Evolutionary conservation across 2,113 vertebrate genomes (phyloP), one percentile per base, ranked within the genome.

Genomic region (Camarhynchus parvulus): DNA sequence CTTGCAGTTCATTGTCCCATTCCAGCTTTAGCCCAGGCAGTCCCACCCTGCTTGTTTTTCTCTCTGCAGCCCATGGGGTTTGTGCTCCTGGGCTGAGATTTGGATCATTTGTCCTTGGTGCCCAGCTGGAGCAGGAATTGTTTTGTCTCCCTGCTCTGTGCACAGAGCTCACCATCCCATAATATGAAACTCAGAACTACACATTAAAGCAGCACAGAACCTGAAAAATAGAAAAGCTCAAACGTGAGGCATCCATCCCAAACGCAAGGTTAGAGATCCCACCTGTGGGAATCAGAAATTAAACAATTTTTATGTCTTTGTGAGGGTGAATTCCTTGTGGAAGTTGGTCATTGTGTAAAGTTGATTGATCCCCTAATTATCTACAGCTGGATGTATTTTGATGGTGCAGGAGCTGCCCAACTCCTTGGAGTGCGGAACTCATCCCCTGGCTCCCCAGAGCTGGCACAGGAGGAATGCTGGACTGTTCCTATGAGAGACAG

Each of bases 111-210:
- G 53, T 33, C 53, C 53, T 56, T 33, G 53, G 53, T 33, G 28
- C 53, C 53, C 53, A 56, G 53, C 53, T 56, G 53, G 53, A 56
- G 53, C 31, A 56, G 53, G 53, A 50, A 50, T 50, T 50, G 50
- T 52, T 52, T 52, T 52, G 50, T 52, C 27, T 52, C 50, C 27
- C 50, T 52, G 50, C 50, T 28, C 50, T 52, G 50, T 16, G 50
- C 50, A 28, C 50, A 52, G 55, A 58, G n/a, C n/a, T 59, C 56
- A 16, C 22, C 56, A 59, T 35, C 22, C 55, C 56, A 3, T 5
- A 1, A 35, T 59, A 2, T 24, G 22, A 35, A 59, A 6, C n/a
- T 1, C n/a, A 59, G n/a, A 10, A 1, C 1, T 2, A 58, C 22
- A 58, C 56, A 58, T 33, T 58, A 7, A 58, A 35, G n/a, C 22